Evolutionary conservation across 2,888 invertebrate genomes (phyloP), one percentile per base, ranked within the genome.

Genomic region (Drosophila pseudotakahashii): DNA sequence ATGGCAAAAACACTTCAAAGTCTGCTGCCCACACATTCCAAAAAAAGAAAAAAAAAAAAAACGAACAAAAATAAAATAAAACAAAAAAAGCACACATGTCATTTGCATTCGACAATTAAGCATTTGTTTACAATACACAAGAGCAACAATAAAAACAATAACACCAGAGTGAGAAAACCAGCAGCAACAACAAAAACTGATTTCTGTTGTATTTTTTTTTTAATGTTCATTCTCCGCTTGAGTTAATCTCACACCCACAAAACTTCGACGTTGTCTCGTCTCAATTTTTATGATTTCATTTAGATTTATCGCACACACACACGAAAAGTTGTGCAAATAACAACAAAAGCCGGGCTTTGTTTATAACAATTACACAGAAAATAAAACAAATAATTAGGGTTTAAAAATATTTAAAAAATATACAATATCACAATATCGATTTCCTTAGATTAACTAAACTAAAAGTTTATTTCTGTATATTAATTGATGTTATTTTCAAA

Each of bases 101-200:
- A 74, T 66, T 66, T 66, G 62, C 84, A 81, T 52, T 54, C 67
- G 75, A 75, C 87, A 82, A 82, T 82, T 86, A 86, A 77, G 68
- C 71, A 84, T 86, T 81, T 86, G 87, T 86, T 86, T 83, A 86
- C 86, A 81, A 76, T 78, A 19, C 60, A 57, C 78, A 77, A 55
- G 36, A 54, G 57, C 39, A 55, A 47, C 50, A 62, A 53, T 42
- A 69, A 73, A 19, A 48, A 51, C 54, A 61, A 72, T 54, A 64
- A 67, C 44, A 67, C 44, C 39, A 54, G 47, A 48, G 58, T 73
- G 73, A 58, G 73, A 69, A 69, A 70, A 51, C 36, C 52, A 73
- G 34, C 52, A 72, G 54, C 34, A 53, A 14, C 57, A 30, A 45
- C 42, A 54, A 60, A 59, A 45, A 26, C n/a, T 50, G 14, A 19